These are phyloP conservation scores for Arizona elegans DNA, from an alignment of 2,113 vertebrate genomes.

Conservation along the genomic window DNA sequence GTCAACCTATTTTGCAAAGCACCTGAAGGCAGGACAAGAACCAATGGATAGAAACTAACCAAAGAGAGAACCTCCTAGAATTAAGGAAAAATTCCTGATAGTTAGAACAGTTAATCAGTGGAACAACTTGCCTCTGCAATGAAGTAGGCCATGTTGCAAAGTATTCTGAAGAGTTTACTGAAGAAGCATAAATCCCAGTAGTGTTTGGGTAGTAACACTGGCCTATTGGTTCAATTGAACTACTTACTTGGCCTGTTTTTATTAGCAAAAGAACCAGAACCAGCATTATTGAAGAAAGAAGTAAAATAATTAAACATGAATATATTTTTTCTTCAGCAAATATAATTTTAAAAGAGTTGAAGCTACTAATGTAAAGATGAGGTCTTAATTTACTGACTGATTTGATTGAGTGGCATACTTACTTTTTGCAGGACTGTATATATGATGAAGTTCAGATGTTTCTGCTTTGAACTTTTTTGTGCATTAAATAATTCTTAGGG, in stretches of 20 bases:
- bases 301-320: neutral
- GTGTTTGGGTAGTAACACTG: neutral
- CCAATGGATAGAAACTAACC: too few species aligned
- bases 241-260: neutral
- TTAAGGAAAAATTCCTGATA: too few species aligned
- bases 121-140: neutral
- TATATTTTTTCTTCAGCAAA: neutral
- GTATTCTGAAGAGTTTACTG: neutral
- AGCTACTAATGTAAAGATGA: neutral
- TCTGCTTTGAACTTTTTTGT: neutral
- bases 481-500: neutral
- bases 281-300: neutral
- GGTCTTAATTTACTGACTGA: neutral
- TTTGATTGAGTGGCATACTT: neutral
- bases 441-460: neutral
- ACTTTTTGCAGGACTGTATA: neutral
- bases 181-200: neutral
- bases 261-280: neutral
- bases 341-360: neutral
- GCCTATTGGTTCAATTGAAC: neutral
- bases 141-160: neutral
- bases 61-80: too few species aligned
- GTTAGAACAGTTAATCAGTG: too few species aligned
- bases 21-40: too few species aligned
- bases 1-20: too few species aligned